Base-by-base conservation (phyloP, 1,140 invertebrate species). In the Drosophila carrolli region DNA sequence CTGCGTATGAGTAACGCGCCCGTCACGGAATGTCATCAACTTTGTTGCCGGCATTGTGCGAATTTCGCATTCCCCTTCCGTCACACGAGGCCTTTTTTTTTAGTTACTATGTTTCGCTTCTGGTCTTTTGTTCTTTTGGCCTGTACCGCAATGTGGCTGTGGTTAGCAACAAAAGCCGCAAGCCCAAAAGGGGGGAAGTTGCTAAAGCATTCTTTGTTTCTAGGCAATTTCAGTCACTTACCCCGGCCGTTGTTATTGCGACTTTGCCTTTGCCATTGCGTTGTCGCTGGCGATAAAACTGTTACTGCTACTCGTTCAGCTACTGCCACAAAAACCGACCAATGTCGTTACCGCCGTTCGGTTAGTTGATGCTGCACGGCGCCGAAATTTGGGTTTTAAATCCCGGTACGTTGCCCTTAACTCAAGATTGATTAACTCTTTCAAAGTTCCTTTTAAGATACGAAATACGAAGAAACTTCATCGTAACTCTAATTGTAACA, bases 201-300 rank as follows among this genome's bases (percentile, higher is more conserved):
- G 38, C 48, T 56, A 35, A 57, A 48, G 60, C 54, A 65, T 70
- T 62, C 60, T 78, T 81, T 79, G 83, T 82, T 79, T 88, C 75
- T 58, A 75, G 79, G 67, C 66, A 79, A 88, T 79, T 86, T 72
- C 56, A 74, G 66, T 68, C 57, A 79, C 72, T 76, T 79, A 76
- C 65, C 72, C 71, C 53, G 75, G 41, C 77, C 63, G 74, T 70
- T 78, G 74, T 70, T 78, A 77, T 78, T 78, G 67, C 74, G 73
- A 67, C 75, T 63, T 62, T 58, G 16, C 41, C 59, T 46, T 41
- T 47, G 43, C 73, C 55, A 4, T 65, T 78, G 78, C 83, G 72
- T 76, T 83, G 79, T 75, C 71, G 53, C 72, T 62, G 57, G 46
- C 79, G 56, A 74, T 83, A 83, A 88, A 86, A 88, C 75, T 65